Percentiles rank a stretch among this genome's conserved stretches.
These are phyloP conservation scores for Oxycera nigricornis DNA, from an alignment of 2,888 invertebrate genomes.

Conservation along the genomic window DNA sequence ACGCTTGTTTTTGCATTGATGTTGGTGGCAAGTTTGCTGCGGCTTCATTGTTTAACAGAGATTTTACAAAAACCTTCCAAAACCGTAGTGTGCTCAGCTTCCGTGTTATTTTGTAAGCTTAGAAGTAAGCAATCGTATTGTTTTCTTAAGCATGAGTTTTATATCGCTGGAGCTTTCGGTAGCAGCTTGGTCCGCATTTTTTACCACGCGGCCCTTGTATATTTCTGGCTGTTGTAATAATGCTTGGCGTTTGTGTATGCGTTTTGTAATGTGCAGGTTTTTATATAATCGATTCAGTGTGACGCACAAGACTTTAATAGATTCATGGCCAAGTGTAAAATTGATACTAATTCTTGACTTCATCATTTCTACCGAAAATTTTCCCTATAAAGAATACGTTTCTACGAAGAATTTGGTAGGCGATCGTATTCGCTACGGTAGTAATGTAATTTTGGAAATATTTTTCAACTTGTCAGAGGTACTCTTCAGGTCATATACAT, in stretches of 20 bases:
- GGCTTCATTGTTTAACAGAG: background rate
- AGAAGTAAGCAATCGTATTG: too few relatives aligned
- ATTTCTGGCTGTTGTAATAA: background rate
- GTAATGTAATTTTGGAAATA: too few relatives aligned
- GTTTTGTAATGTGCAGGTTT: slow-evolving; percentile 36
- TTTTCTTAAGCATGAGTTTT: background rate
- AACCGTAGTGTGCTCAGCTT: slow-evolving; percentile 11
- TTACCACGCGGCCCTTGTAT: background rate
- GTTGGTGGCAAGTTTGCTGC: background rate
- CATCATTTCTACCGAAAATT: too few relatives aligned
- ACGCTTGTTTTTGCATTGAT: slow-evolving; percentile 11
- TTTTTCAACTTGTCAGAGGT: too few relatives aligned
- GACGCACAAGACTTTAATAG: slow-evolving; percentile 35
- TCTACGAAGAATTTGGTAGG: too few relatives aligned
- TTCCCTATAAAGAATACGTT: too few relatives aligned
- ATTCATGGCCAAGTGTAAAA: slow-evolving; percentile 10
- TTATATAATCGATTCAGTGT: slow-evolving; percentile 19
- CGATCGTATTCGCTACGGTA: too few relatives aligned
- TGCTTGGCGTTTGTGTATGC: slow-evolving; percentile 16
- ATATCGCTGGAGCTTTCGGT: background rate
- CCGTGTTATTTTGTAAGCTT: slow-evolving; percentile 23
- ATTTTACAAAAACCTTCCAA: background rate
- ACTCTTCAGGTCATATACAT: too few relatives aligned
- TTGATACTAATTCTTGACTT: background rate
- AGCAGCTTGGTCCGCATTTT: background rate